Conservation (phyloP, 1,140 invertebrate genomes). For the Aphaenogaster rudis region DNA sequence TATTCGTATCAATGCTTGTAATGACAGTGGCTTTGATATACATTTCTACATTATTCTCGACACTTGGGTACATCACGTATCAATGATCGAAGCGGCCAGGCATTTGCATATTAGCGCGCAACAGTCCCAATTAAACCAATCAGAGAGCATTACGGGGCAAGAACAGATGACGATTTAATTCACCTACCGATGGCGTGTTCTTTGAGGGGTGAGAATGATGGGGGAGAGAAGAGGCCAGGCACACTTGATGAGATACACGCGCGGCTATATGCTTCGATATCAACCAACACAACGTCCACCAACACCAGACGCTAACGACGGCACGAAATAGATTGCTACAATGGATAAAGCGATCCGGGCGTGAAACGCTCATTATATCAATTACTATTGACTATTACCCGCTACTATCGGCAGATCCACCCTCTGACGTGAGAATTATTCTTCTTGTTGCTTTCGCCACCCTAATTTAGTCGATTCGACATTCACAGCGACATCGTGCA, state of each 20-base stretch:
- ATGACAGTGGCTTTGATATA: slow-evolving; percentile 22
- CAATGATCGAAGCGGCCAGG: slow-evolving; percentile 9
- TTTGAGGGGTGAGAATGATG: slow-evolving; percentile 45
- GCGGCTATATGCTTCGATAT: slow-evolving; percentile 40
- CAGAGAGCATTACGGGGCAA: slow-evolving; percentile 75
- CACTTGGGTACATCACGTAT: slow-evolving; percentile 34
- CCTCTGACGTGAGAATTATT: slow-evolving; percentile 52
- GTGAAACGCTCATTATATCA: slow-evolving; percentile 83
- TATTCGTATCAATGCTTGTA: neutral
- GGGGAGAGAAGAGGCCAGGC: slow-evolving; percentile 18
- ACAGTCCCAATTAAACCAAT: slow-evolving; percentile 81
- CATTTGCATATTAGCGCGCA: slow-evolving; percentile 62
- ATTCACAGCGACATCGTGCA: neutral
- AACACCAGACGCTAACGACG: slow-evolving; percentile 50
- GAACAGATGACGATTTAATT: slow-evolving; percentile 83
- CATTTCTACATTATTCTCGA: slow-evolving; percentile 34
- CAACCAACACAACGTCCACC: slow-evolving; percentile 47
- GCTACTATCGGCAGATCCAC: slow-evolving; percentile 35
- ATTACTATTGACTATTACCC: slow-evolving; percentile 77
- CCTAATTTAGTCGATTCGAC: slow-evolving; percentile 50
- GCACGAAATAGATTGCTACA: slow-evolving; percentile 70
- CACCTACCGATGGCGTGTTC: slow-evolving; percentile 69
- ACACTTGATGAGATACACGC: slow-evolving; percentile 60
- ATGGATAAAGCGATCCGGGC: slow-evolving; percentile 79
- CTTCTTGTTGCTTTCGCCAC: slow-evolving; percentile 16